Percentiles rank a stretch among this genome's conserved stretches.
phyloP scores from a whole-genome alignment of 2,113 vertebrate species.

The Tricholaema leucomelas region DNA sequence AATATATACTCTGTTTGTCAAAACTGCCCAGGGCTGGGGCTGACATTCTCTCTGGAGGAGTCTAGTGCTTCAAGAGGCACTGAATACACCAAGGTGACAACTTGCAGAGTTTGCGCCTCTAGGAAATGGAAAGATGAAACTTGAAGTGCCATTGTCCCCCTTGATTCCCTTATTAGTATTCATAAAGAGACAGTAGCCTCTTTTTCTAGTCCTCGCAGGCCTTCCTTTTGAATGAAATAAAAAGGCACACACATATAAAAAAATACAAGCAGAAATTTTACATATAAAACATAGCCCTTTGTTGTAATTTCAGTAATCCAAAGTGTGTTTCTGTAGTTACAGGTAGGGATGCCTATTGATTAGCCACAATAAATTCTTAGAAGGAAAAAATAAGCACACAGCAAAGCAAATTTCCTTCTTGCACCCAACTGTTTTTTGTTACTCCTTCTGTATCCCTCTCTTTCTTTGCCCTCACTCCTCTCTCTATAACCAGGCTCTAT shows the following conservation, averaged over 20 bases:
- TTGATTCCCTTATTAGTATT: constrained; percentile 85
- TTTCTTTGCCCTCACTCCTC: background rate
- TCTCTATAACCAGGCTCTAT: background rate
- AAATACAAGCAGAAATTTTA: constrained; percentile 28
- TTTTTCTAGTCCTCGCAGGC: constrained; percentile 61
- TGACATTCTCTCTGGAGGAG: constrained; percentile 99
- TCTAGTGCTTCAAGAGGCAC: constrained; percentile 94
- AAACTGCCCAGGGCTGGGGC: constrained; percentile 99
- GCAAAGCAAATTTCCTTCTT: too few relatives aligned
- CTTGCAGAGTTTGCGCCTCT: constrained; percentile 93
- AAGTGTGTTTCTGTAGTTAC: background rate
- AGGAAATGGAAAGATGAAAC: constrained; percentile 92
- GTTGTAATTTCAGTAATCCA: constrained; percentile 61
- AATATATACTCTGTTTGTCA: constrained; percentile 99
- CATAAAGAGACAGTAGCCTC: constrained; percentile 76
- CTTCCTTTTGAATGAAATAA: constrained; percentile 73
- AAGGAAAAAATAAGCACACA: background rate
- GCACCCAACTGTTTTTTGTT: background rate
- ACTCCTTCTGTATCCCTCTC: background rate
- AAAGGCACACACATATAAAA: constrained; percentile 12
- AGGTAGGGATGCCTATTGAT: background rate
- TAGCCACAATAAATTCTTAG: background rate
- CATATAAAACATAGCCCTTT: constrained; percentile 45
- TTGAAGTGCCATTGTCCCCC: constrained; percentile 85
- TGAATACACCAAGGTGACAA: constrained; percentile 98